These are phyloP conservation scores for Ctenodactylus gundi DNA, from an alignment of 2,113 vertebrate genomes.

Conservation along the genomic window DNA sequence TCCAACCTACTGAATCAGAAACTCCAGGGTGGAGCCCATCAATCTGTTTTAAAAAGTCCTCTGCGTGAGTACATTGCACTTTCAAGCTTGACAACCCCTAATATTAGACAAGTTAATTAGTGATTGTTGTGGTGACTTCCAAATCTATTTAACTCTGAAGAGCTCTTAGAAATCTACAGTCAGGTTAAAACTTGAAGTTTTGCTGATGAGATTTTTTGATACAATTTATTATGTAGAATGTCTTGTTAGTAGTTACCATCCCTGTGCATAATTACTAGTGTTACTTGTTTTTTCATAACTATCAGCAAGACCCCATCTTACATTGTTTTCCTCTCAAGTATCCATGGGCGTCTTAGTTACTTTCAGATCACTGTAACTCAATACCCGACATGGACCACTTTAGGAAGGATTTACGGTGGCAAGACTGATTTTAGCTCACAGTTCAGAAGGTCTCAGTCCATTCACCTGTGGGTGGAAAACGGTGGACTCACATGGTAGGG, in stretches of 20 bases:
- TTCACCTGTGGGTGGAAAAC: no score
- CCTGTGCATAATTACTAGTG: not conserved
- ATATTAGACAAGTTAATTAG: not conserved
- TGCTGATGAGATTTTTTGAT: constrained; percentile 14
- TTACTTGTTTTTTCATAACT: constrained; percentile 47
- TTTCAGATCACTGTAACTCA: no score
- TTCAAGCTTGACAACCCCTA: constrained; percentile 28
- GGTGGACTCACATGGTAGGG: no score
- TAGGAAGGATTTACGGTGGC: no score
- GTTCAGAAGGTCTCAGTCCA: no score
- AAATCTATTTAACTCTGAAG: constrained; percentile 35
- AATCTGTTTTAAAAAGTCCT: constrained; percentile 43
- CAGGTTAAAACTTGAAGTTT: constrained; percentile 18
- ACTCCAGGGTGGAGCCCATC: not conserved
- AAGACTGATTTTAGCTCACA: no score
- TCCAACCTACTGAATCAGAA: constrained; percentile 16
- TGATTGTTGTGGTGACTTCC: not conserved
- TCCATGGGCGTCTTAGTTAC: no score
- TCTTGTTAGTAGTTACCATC: not conserved
- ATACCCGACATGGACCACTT: no score
- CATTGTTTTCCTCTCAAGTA: constrained; percentile 21
- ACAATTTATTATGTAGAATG: not conserved
- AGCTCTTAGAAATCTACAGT: not conserved
- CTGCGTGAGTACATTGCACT: not conserved
- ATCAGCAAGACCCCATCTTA: not conserved